phyloP scores from a whole-genome alignment of 2,797 vertebrate species.

The Darevskia mixta region DNA sequence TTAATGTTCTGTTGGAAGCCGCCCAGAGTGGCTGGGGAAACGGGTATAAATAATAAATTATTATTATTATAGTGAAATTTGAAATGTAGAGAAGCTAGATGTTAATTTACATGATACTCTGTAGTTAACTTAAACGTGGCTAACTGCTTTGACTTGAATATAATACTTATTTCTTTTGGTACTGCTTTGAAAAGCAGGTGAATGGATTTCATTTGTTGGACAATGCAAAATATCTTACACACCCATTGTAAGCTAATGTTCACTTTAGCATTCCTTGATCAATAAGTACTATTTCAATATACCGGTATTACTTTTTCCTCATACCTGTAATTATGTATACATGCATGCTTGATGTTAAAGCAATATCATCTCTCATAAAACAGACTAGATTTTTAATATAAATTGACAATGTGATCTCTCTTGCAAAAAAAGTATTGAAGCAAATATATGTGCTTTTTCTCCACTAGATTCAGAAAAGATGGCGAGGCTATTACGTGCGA shows the following conservation, averaged over 20 bases:
- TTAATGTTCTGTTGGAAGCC: too few species aligned
- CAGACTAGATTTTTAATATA: constrained; percentile 19
- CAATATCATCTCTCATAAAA: constrained; percentile 30
- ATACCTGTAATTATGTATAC: background rate
- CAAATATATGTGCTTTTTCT: constrained; percentile 62
- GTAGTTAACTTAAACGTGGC: background rate
- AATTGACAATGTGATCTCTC: constrained; percentile 27
- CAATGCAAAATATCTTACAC: background rate
- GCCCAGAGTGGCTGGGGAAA: too few species aligned
- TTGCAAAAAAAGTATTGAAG: constrained; percentile 42
- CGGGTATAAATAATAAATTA: too few species aligned
- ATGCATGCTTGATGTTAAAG: background rate
- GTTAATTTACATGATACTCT: background rate
- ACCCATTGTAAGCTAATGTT: background rate
- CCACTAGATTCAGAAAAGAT: constrained; percentile 89
- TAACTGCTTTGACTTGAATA: background rate
- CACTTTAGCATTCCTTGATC: constrained; percentile 11
- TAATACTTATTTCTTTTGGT: background rate
- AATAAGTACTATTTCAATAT: background rate
- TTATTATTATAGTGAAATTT: background rate
- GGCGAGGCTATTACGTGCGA: constrained; percentile 89
- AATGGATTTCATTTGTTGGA: background rate
- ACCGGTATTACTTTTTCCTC: background rate
- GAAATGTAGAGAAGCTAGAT: background rate
- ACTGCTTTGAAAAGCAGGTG: background rate